Conservation (phyloP, 2,888 invertebrate species). For the Dynastes maya region DNA sequence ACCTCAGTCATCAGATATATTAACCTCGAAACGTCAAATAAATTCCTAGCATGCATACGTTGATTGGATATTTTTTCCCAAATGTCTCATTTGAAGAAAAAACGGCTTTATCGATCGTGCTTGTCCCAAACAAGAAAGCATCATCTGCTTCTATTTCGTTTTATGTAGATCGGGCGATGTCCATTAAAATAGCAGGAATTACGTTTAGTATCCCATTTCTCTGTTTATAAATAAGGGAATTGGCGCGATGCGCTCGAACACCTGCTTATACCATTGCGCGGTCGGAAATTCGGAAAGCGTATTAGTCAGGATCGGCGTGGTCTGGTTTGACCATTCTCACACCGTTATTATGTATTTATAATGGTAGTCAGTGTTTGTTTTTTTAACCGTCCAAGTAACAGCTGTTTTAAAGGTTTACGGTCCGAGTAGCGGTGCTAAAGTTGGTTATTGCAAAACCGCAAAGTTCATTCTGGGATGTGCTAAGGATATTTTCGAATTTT, state of each 20-base stretch:
- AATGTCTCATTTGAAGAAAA: neutral
- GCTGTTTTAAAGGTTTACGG: neutral
- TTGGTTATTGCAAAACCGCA: neutral
- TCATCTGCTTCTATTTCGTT: neutral
- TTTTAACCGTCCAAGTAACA: neutral
- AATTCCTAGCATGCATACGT: neutral
- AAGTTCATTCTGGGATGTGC: neutral
- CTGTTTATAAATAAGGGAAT: conserved; percentile 28
- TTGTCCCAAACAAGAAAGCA: neutral
- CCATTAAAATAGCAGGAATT: neutral
- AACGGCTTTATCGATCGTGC: neutral
- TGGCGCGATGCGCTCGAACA: conserved; percentile 8
- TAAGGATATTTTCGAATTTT: neutral
- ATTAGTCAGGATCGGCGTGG: conserved; percentile 27
- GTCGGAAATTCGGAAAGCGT: conserved; percentile 24
- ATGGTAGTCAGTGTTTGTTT: conserved; percentile 19
- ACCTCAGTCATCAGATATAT: neutral
- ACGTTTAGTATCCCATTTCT: neutral
- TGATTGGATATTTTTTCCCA: neutral
- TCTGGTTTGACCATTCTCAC: conserved; percentile 23
- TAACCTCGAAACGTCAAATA: neutral
- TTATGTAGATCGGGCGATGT: neutral
- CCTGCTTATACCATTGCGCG: conserved; percentile 14
- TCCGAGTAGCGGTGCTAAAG: neutral
- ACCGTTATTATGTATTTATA: conserved; percentile 20